phyloP scores from a whole-genome alignment of 2,797 vertebrate genomes.

The Mus caroli region DNA sequence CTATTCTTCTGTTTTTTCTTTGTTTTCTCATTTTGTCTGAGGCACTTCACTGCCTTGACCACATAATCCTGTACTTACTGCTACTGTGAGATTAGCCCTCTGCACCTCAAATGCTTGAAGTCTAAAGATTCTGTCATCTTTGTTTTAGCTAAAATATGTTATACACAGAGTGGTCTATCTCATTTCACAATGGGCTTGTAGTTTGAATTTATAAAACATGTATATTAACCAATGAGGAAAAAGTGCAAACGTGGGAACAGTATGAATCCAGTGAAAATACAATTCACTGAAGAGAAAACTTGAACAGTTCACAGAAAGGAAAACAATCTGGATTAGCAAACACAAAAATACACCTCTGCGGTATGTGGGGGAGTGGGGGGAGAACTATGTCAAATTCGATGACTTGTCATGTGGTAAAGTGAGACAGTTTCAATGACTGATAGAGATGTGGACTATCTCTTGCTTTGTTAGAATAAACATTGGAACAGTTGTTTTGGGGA shows the following conservation, averaged over 20 bases:
- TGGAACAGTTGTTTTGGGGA: neutral
- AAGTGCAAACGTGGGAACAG: neutral
- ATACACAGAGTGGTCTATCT: neutral
- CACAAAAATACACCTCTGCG: neutral
- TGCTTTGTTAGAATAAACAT: neutral
- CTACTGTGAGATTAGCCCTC: neutral
- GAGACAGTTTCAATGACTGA: neutral
- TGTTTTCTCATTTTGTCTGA: neutral
- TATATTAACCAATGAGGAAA: slow-evolving; percentile 17
- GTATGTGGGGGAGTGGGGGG: too few species aligned
- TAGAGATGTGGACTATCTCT: neutral
- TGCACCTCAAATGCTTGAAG: neutral
- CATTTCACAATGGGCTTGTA: neutral
- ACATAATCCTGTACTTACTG: neutral
- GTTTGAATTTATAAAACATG: neutral
- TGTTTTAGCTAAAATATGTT: neutral
- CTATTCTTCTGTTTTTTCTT: neutral
- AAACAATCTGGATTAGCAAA: neutral
- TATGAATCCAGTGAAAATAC: neutral
- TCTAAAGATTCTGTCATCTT: slow-evolving; percentile 5
- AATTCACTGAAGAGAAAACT: slow-evolving; percentile 17
- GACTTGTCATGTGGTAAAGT: neutral
- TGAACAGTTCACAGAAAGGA: neutral
- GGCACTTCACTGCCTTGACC: neutral
- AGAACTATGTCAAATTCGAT: neutral